These are phyloP conservation scores for Halichoerus grypus DNA, from an alignment of 2,113 vertebrate species.

Conservation along the genomic window DNA sequence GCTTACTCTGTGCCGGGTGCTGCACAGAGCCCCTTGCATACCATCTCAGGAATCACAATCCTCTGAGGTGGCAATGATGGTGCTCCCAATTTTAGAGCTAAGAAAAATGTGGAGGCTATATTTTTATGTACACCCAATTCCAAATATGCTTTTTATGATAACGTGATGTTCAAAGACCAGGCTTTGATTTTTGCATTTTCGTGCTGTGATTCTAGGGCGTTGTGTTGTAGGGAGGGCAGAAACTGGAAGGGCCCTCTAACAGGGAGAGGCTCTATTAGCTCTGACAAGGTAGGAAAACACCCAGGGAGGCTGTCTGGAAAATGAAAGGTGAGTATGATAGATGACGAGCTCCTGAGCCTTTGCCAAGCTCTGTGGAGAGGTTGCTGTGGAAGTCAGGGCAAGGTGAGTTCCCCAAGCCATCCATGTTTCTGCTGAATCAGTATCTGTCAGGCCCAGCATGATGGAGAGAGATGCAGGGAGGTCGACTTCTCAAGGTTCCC, in stretches of 20 bases:
- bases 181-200: neutral
- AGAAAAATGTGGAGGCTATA: neutral
- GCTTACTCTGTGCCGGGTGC: neutral
- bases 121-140: neutral
- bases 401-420: neutral
- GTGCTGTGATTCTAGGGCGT: neutral
- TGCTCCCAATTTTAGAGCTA: neutral
- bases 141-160: neutral
- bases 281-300: slow-evolving; percentile 32
- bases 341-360: slow-evolving; percentile 13
- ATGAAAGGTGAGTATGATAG: neutral
- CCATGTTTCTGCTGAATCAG: slow-evolving; percentile 14
- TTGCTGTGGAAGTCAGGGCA: neutral
- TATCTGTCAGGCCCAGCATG: slow-evolving; percentile 45
- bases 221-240: neutral
- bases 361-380: neutral
- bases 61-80: neutral
- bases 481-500: neutral
- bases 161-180: neutral
- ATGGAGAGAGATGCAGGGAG: neutral
- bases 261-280: neutral
- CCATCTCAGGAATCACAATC: neutral
- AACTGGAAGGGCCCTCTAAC: neutral
- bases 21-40: neutral
- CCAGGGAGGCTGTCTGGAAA: neutral